A percentile compares a stretch with the other conserved stretches of the same genome.
These are phyloP conservation scores for Nasonia giraulti DNA, from an alignment of 1,140 invertebrate genomes.

Conservation along the genomic window DNA sequence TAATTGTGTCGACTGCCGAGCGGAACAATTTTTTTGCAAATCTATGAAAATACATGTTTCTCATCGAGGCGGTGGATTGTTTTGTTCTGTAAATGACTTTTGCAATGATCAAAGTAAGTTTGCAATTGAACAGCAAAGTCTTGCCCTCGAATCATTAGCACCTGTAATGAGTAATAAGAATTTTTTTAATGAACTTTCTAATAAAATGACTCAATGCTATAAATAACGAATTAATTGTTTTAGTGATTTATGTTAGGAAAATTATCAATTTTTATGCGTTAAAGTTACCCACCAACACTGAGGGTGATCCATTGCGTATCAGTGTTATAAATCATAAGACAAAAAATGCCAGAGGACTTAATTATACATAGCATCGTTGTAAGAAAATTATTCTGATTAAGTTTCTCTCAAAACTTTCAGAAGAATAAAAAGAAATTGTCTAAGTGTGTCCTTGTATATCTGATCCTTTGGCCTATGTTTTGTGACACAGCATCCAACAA, in stretches of 20 bases:
- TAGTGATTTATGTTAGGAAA: constrained; percentile 37
- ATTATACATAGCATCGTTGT: constrained; percentile 42
- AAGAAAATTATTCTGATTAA: constrained; percentile 32
- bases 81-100: constrained; percentile 50
- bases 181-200: constrained; percentile 50
- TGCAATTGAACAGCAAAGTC: constrained; percentile 26
- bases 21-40: constrained; percentile 68
- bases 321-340: constrained; percentile 41
- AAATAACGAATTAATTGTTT: constrained; percentile 44
- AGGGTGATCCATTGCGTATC: constrained; percentile 12
- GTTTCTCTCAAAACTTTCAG: constrained; percentile 34
- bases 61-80: constrained; percentile 38
- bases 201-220: constrained; percentile 56
- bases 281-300: constrained; percentile 36
- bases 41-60: constrained; percentile 42
- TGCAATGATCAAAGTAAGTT: constrained; percentile 44
- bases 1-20: constrained; percentile 59
- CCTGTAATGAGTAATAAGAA: constrained; percentile 45
- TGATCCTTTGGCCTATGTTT: constrained; percentile 48
- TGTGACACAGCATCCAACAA: constrained; percentile 29
- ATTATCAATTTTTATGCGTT: constrained; percentile 30
- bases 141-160: constrained; percentile 47
- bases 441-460: constrained; percentile 37
- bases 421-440: constrained; percentile 42
- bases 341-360: constrained; percentile 45